Percentiles rank a stretch among this genome's conserved stretches.
Conservation (phyloP, 2,797 vertebrate genomes). For the Pteronotus mesoamericanus region DNA sequence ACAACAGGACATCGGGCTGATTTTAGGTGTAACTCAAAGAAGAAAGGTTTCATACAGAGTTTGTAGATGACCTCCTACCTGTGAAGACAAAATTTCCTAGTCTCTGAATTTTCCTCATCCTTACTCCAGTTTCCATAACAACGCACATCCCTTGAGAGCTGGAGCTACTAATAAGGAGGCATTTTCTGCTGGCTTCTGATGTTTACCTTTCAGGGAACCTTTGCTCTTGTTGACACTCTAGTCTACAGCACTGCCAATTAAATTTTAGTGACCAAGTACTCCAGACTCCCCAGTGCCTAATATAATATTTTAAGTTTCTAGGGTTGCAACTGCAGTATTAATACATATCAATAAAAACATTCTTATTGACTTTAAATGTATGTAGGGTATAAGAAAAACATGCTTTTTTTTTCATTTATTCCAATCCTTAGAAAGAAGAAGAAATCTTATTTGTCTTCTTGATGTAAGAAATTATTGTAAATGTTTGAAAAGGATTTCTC, state of each 20-base stretch:
- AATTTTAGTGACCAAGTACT: not conserved
- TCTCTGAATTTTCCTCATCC: not conserved
- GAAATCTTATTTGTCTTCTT: not conserved
- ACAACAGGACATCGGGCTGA: not conserved
- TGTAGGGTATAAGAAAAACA: not conserved
- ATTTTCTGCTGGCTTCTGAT: not conserved
- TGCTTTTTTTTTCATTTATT: not conserved
- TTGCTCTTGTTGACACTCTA: not conserved
- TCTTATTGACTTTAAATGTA: not conserved
- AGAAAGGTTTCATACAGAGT: not conserved
- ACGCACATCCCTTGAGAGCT: not conserved
- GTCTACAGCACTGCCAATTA: not conserved
- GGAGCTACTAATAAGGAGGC: not conserved
- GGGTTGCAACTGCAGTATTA: not conserved
- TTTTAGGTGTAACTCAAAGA: not conserved
- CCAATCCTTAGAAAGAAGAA: not conserved
- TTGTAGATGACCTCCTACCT: not conserved
- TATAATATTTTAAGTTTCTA: not conserved
- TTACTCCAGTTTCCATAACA: conserved; percentile 30
- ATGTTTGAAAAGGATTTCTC: not conserved
- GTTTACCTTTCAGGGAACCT: not conserved
- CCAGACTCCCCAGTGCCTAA: not conserved
- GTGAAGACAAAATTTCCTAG: not conserved
- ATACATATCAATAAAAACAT: not conserved
- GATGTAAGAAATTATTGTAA: not conserved